Base-by-base conservation (phyloP, 2,113 vertebrate species). In the Osmerus mordax region DNA sequence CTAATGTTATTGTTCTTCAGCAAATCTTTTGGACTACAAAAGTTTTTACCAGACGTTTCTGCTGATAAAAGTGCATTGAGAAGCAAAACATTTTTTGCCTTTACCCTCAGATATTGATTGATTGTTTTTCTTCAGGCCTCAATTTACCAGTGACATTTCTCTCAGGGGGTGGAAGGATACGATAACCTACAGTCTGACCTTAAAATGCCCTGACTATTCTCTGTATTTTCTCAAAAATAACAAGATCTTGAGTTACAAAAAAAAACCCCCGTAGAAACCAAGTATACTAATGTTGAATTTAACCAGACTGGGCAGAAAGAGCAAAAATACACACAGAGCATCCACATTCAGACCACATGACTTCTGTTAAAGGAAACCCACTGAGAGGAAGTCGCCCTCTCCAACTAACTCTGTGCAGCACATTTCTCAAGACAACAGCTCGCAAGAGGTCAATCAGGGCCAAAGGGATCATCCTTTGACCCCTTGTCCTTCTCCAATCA, bases 381-480 rank as follows among this genome's bases (percentile, higher is more conserved):
- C 67, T 54, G n/a, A 58, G 70, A 76, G 14, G 60, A 41, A 59
- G n/a, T 19, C 69, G 15, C 8, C 60, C 3, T 63, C 5, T 63
- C 65, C 54, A 18, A 52, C 69, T n/a, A 11, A 59, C 32, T 70
- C 32, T 55, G 55, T 41, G 36, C 12, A 58, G 64, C 29, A 68
- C 63, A 79, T 71, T 76, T 63, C 58, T 60, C 18, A 13, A 67
- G 67, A 71, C 7, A 29, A 76, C 55, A 21, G 63, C 72, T 71
- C 70, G 52, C 28, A 28, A 71, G 58, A 56, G 55, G 53, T 28
- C 55, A 19, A 67, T 68, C 68, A 47, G 53, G 64, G n/a, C 74
- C 73, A 69, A 69, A 67, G 68, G 3, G 70, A 55, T 68, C 69
- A 72, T 82, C 66, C 64, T 73, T 76, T 19, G 77, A 80, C 85